Conservation (phyloP, 2,113 vertebrate genomes). For the Danio rerio region GRCz12tu NC_133180.1:21844001-21844500, state of each 20-base stretch:
- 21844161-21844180: neutral
- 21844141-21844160: neutral
- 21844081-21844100: no score
- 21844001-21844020: no score
- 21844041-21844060: no score
- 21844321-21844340: neutral
- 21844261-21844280: neutral
- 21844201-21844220: neutral
- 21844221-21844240: neutral
- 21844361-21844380: neutral
- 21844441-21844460: neutral
- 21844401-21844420: neutral
- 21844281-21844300: neutral
- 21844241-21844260: neutral
- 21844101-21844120: no score
- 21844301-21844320: slow-evolving; percentile 5
- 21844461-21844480: slow-evolving; percentile 1
- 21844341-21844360: neutral
- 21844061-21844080: no score
- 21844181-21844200: neutral
- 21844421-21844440: neutral
- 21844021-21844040: no score
- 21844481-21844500: neutral
- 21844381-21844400: neutral
- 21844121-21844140: neutral